phyloP scores from a whole-genome alignment of 2,888 invertebrate species.

The Macropis europaea region DNA sequence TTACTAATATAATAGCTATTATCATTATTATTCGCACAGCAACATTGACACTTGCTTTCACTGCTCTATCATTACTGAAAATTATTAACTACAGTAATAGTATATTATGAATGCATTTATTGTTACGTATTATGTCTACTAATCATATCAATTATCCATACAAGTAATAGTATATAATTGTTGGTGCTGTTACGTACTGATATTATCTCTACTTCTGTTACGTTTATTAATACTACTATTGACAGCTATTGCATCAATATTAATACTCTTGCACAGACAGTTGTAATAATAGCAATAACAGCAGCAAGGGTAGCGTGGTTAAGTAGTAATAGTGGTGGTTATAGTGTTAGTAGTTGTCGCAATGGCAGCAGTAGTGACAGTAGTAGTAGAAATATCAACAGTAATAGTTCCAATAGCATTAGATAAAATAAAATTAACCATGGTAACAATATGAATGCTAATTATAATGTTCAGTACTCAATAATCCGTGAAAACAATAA shows the following conservation, averaged over 20 bases:
- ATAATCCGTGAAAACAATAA: conserved; percentile 48
- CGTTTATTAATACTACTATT: conserved; percentile 3
- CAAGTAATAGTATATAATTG: conserved; percentile 14
- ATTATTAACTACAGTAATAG: too few relatives aligned
- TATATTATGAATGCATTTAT: conserved; percentile 26
- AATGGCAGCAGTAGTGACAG: conserved; percentile 2
- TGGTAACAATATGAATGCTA: conserved; percentile 27
- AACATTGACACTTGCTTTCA: too few relatives aligned
- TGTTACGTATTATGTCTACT: conserved; percentile 27
- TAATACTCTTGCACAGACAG: conserved; percentile 9
- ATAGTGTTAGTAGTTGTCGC: conserved; percentile 4
- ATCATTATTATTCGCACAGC: conserved; percentile 29
- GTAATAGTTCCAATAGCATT: conserved; percentile 19
- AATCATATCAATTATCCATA: conserved; percentile 10
- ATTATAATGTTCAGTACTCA: conserved; percentile 31
- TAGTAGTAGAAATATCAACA: conserved; percentile 7
- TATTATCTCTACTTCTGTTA: conserved; percentile 10
- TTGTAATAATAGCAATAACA: neutral
- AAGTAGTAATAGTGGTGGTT: conserved; percentile 15
- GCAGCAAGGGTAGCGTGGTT: conserved; percentile 1
- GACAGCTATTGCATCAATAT: neutral
- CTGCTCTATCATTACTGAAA: too few relatives aligned
- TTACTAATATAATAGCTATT: conserved; percentile 16
- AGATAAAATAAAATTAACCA: conserved; percentile 26
- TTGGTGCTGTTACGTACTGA: conserved; percentile 39